Evolutionary conservation across 2,113 vertebrate species (phyloP), one percentile per base, ranked within the genome.

Genomic region (Notarius quadriscutis): DNA sequence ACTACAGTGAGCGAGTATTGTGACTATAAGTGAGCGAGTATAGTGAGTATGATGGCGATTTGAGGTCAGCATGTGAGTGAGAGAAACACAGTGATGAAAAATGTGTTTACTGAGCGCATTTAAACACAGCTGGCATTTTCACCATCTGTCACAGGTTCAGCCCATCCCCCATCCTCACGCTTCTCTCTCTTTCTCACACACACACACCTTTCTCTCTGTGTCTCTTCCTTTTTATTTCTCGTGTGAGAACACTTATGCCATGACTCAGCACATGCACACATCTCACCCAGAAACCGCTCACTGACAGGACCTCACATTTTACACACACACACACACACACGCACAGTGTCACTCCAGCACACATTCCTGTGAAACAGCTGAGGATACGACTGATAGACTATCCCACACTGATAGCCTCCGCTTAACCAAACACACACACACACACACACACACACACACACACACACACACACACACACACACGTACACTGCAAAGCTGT

Each of bases 101-200:
- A 51, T 0, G 2, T 78, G 62, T 85, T 85, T 65, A 65, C 67
- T 63, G 15, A 81, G 17, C 20, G 27, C 50, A 11, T 20, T 81
- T 62, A 85, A 41, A 88, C 63, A 84, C 83, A 88, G 77, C 65
- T 85, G 82, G 5, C 65, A 65, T 62, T n/a, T 60, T 17, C 10
- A 50, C 41, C 11, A 7, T 72, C 69, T 79, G 12, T 78, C 48
- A 22, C 30, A 82, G 27, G 25, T 34, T 85, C 57, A 81, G 22
- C 63, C 60, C 75, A 62, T 17, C 53, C 53, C 30, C 11, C 18
- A 65, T 27, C 1, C 34, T 14, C 53, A 48, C 51, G 2, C 10
- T 0, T 41, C 71, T 51, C 77, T 10, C 51, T 41, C 27, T 18
- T 30, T 11, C 74, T 25, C 60, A 60, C 57, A 58, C 58, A 81